Evolutionary conservation across 2,113 vertebrate genomes (phyloP), one percentile per base, ranked within the genome.

Genomic region (Festucalex cinctus): DNA sequence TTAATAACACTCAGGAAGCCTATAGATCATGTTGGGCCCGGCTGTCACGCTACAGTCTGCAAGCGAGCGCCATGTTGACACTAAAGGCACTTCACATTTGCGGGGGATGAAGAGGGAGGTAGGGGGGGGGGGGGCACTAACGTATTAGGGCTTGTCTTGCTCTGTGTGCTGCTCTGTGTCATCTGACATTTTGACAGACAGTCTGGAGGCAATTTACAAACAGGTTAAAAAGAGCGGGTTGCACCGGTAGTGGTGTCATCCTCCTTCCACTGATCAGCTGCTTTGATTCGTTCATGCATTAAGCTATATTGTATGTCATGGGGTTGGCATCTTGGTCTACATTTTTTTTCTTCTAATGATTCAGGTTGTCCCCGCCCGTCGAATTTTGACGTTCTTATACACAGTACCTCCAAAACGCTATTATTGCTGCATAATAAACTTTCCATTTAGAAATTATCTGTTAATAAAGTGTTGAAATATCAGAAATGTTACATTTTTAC

Each of bases 41-140:
- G 82, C 83, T 77, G 77, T 71, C 84, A 77, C n/a, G 5, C 62
- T 73, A 57, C 68, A 67, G 80, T 83, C 85, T 90, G 89, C 75
- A 88, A 36, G 59, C 68, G 81, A 81, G 85, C 83, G 70, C 68
- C 81, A 70, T 90, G 90, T 91, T 90, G 90, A 91, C 85, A 90
- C 81, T 82, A 87, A 88, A 90, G 79, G 82, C 81, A 90, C 80
- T 90, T 88, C 85, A 81, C 67, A 78, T 77, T 65, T 57, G 63
- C 72, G 79, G 19, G 32, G 19, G 36, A 19, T 19, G 32, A 39
- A 60, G 32, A 7, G 26, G 60, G 37, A 64, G 62, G 24, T 37
- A 20, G 43, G 24, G 63, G 24, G 60, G 9, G 43, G 24, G 63
- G 61, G 37, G 26, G 8, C 44, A n/a, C 24, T 78, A 69, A 75